Evolutionary conservation across 2,888 invertebrate genomes (phyloP), one percentile per base, ranked within the genome.

Genomic region (Lathronympha strigana): DNA sequence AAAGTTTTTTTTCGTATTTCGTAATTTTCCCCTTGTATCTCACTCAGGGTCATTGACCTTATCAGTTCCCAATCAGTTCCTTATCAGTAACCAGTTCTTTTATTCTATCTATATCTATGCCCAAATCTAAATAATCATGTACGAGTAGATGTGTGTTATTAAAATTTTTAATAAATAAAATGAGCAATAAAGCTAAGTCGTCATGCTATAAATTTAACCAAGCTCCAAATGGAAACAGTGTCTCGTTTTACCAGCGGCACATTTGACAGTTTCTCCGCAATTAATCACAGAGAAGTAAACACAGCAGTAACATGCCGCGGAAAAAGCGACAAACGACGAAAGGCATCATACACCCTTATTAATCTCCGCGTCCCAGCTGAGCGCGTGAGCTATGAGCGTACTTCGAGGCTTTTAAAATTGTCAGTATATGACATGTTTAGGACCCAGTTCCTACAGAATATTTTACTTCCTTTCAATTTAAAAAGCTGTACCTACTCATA

Each of bases 211-310:
- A 28, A 28, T 28, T 36, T 36, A 9, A 36, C n/a, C n/a, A 36
- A 13, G 13, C 9, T 36, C 13, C 36, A 36, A 36, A 36, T 1
- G 36, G 1, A 38, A 15, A 38, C 15, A 15, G 3, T 15, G 15
- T 23, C n/a, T 23, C 23, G 47, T n/a, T 47, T 47, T 23, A 47
- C 23, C 4, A 25, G 28, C 40, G 31, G 38, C 43, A 43, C 21
- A 47, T 47, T 23, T 45, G 43, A 45, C 19, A 57, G 31, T 28
- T 19, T 17, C 43, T 6, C 40, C 13, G 38, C n/a, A 57, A 57
- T 57, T 57, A 57, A 57, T 57, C 43, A 57, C 57, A 45, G n/a
- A 45, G n/a, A n/a, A 28, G 43, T 57, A 57, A 31, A 57, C 57
- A 40, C 9, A 53, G 36, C 21, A 53, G 36, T 53, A 19, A 53